phyloP scores from a whole-genome alignment of 2,113 vertebrate species.

The Trichechus manatus region DNA sequence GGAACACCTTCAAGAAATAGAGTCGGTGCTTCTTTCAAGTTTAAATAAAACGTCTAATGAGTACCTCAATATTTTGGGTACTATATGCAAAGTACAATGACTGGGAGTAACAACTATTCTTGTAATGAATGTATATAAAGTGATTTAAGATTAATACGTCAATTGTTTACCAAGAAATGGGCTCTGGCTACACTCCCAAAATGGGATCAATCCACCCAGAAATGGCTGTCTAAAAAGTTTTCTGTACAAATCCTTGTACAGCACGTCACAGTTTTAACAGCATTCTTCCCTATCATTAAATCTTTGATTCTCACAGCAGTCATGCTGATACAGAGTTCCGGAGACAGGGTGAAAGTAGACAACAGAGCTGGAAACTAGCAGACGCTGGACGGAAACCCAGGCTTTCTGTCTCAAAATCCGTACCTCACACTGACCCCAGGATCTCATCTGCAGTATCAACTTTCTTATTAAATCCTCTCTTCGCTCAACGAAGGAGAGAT shows the following conservation, averaged over 20 bases:
- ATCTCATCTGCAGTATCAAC: background rate
- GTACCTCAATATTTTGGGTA: background rate
- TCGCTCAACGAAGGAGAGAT: background rate
- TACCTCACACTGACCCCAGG: background rate
- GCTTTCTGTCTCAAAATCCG: background rate
- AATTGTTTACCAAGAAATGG: background rate
- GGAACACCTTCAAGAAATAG: background rate
- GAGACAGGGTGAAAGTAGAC: background rate
- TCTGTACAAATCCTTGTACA: rapidly evolving
- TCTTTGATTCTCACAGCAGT: background rate
- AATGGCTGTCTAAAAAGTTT: background rate
- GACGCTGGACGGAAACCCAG: background rate
- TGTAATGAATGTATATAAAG: background rate
- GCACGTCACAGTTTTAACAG: background rate
- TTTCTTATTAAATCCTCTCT: slow-evolving; percentile 9
- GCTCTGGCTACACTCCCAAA: background rate
- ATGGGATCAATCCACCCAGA: background rate
- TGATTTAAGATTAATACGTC: background rate
- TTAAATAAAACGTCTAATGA: background rate
- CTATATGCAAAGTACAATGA: background rate
- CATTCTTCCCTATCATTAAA: rapidly evolving
- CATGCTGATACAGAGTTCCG: background rate
- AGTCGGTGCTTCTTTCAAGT: background rate
- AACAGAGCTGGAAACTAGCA: background rate
- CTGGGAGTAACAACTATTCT: background rate